These are phyloP conservation scores for Sternarchorhynchus goeldii DNA, from an alignment of 2,797 vertebrate genomes.

Conservation along the genomic window DNA sequence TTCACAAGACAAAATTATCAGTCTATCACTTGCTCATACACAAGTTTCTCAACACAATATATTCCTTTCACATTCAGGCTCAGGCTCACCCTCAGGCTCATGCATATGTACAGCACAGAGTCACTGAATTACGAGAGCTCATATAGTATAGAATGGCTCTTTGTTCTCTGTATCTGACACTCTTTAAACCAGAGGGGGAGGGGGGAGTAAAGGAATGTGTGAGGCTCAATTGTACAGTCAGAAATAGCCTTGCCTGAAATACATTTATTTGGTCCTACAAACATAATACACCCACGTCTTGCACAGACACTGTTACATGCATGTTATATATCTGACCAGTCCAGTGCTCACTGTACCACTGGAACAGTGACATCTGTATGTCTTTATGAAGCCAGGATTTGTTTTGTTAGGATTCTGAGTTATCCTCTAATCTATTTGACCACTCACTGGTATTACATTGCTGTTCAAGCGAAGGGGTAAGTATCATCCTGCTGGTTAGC, in stretches of 20 bases:
- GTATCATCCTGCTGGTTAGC: slow-evolving; percentile 43
- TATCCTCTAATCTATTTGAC: slow-evolving; percentile 51
- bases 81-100: not conserved
- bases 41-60: not conserved
- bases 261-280: slow-evolving; percentile 49
- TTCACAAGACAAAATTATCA: not conserved
- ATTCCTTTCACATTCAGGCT: no score
- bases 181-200: not conserved
- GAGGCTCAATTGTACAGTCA: slow-evolving; percentile 34
- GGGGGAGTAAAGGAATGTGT: slow-evolving; percentile 42
- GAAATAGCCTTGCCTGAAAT: slow-evolving; percentile 53
- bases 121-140: not conserved
- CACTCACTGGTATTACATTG: slow-evolving; percentile 42
- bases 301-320: slow-evolving; percentile 16
- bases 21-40: not conserved
- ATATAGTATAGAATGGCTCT: slow-evolving; percentile 12
- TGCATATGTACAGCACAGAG: not conserved
- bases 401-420: slow-evolving; percentile 57
- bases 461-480: slow-evolving; percentile 44
- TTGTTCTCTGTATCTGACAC: slow-evolving; percentile 33
- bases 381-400: slow-evolving; percentile 52
- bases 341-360: slow-evolving; percentile 23
- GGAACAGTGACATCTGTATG: slow-evolving; percentile 50
- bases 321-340: slow-evolving; percentile 11
- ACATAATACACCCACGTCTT: slow-evolving; percentile 25